A percentile compares a stretch with the other conserved stretches of the same genome.
Evolutionary conservation across 2,113 vertebrate genomes (phyloP).

Genomic region (Phyllopteryx taeniolatus): DNA sequence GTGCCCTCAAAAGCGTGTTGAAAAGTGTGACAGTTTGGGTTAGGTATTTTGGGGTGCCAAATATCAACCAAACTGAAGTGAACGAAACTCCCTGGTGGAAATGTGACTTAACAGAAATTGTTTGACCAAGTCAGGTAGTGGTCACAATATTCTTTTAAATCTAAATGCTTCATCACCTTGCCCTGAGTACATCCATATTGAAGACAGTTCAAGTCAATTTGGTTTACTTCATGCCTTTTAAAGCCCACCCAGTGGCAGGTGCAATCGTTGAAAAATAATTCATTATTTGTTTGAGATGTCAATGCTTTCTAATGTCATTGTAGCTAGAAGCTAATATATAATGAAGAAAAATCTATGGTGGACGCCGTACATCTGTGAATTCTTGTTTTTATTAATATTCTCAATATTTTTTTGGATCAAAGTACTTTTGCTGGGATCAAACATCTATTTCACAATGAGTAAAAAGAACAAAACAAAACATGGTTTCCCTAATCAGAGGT

Average conservation of each 20-base stretch:
- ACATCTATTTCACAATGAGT: conserved; percentile 1
- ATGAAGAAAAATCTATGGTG: not conserved
- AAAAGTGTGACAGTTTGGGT: too few species aligned
- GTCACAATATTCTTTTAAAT: too few species aligned
- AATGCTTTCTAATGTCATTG: not conserved
- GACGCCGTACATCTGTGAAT: not conserved
- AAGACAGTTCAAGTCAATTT: too few species aligned
- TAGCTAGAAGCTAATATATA: not conserved
- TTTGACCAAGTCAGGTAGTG: too few species aligned
- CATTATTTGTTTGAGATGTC: not conserved
- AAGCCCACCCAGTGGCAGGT: not conserved
- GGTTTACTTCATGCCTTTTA: too few species aligned
- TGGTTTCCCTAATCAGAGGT: conserved; percentile 10
- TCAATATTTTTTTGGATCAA: not conserved
- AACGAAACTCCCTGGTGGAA: too few species aligned
- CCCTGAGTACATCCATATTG: too few species aligned
- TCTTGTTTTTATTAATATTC: not conserved
- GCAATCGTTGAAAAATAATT: not conserved
- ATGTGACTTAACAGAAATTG: too few species aligned
- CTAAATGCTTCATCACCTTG: too few species aligned
- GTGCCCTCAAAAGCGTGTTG: too few species aligned
- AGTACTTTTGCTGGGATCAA: not conserved
- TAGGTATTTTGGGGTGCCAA: too few species aligned
- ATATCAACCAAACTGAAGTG: too few species aligned
- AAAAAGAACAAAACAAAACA: not conserved